Conservation (phyloP, 2,113 vertebrate genomes). For the Hystrix cristata region DNA sequence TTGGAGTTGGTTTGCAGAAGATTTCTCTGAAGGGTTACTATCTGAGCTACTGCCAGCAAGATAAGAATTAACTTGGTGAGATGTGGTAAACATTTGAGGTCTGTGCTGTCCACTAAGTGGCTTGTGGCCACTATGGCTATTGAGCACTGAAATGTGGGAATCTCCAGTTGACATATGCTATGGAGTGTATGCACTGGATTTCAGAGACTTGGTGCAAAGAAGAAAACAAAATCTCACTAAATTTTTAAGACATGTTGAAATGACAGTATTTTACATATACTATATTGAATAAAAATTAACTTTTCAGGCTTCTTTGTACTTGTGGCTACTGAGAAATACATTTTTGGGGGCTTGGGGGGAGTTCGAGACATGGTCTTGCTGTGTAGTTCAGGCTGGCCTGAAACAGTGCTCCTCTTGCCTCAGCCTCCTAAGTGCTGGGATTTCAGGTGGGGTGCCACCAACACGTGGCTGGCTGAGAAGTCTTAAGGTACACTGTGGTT, state of each 20-base stretch:
- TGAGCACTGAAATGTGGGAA: neutral
- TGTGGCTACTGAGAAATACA: neutral
- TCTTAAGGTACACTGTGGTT: neutral
- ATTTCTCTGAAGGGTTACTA: neutral
- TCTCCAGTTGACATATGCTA: neutral
- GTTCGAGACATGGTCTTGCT: neutral
- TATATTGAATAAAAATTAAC: neutral
- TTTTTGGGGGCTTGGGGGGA: neutral
- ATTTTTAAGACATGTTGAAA: neutral
- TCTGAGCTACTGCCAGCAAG: neutral
- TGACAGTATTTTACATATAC: neutral
- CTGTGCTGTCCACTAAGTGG: neutral
- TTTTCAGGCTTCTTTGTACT: neutral
- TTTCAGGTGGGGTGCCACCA: too few relatives aligned
- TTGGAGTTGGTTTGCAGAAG: too few relatives aligned
- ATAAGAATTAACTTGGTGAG: neutral
- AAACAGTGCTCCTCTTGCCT: too few relatives aligned
- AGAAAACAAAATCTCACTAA: neutral
- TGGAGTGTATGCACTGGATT: neutral
- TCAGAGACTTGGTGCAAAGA: neutral
- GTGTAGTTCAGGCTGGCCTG: too few relatives aligned
- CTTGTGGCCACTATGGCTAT: neutral
- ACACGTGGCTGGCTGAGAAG: too few relatives aligned
- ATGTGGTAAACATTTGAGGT: neutral
- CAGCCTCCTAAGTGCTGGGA: too few relatives aligned